Conservation (phyloP, 2,797 vertebrate genomes). For the Oreochromis mossambicus region DNA sequence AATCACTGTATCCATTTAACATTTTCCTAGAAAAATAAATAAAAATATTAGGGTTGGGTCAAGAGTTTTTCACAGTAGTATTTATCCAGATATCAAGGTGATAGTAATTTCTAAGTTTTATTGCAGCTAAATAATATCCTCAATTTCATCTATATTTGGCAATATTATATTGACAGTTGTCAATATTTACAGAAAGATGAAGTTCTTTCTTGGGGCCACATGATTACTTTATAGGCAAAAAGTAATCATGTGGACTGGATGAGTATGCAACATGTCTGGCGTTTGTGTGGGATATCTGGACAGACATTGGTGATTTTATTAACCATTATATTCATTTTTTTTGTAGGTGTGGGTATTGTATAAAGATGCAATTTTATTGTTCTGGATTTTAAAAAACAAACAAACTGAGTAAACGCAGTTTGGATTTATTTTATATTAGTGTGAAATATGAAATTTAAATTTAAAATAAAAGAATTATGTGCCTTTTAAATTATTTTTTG, state of each 20-base stretch:
- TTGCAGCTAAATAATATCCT: background rate
- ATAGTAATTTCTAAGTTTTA: background rate
- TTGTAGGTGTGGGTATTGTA: background rate
- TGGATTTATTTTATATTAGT: background rate
- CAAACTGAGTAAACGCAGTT: background rate
- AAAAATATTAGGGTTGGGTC: background rate
- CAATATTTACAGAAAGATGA: background rate
- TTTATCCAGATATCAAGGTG: background rate
- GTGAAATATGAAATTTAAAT: background rate
- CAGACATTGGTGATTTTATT: background rate
- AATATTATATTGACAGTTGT: background rate
- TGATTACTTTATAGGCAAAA: background rate
- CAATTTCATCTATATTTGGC: background rate
- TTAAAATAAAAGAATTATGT: background rate
- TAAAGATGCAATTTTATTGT: background rate
- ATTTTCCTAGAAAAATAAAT: background rate
- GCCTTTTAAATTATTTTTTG: background rate
- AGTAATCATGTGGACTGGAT: background rate
- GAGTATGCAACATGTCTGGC: too few species aligned
- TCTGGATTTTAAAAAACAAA: background rate
- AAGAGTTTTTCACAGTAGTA: background rate
- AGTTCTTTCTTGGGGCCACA: background rate
- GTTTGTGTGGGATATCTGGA: background rate
- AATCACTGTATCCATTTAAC: background rate
- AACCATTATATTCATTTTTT: background rate